phyloP scores from a whole-genome alignment of 2,888 invertebrate species.

The Lysandra coridon region DNA sequence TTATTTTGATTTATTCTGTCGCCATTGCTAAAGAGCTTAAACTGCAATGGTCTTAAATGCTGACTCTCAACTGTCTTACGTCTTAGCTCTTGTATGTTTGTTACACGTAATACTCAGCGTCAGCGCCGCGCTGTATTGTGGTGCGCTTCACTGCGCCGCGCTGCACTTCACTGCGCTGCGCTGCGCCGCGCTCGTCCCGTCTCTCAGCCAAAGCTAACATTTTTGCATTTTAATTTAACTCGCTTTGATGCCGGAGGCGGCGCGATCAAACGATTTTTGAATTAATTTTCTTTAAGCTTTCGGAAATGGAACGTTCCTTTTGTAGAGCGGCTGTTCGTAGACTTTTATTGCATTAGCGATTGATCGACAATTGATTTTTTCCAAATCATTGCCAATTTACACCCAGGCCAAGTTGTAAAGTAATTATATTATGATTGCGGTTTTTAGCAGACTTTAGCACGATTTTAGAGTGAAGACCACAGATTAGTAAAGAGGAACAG shows the following conservation, averaged over 20 bases:
- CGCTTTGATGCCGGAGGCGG: not conserved
- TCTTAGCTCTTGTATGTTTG: too few relatives aligned
- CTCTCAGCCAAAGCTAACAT: not conserved
- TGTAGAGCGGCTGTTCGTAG: not conserved
- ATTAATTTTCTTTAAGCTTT: slow-evolving; percentile 18
- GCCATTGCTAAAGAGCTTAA: too few relatives aligned
- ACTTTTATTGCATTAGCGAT: not conserved
- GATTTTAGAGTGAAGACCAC: too few relatives aligned
- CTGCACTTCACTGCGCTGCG: not conserved
- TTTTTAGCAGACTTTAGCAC: too few relatives aligned
- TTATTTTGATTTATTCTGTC: too few relatives aligned
- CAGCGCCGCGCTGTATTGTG: not conserved
- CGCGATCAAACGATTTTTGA: slow-evolving; percentile 19
- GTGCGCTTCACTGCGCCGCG: not conserved
- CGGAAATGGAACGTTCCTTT: not conserved
- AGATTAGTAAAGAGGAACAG: too few relatives aligned
- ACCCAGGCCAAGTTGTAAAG: not conserved
- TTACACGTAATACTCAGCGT: not conserved
- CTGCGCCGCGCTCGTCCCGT: not conserved
- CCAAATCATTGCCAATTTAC: not conserved
- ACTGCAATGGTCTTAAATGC: too few relatives aligned
- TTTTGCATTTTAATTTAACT: slow-evolving; percentile 9
- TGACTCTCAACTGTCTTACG: too few relatives aligned
- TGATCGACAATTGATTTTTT: not conserved
- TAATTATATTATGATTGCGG: too few relatives aligned